Evolutionary conservation across 2,888 invertebrate genomes (phyloP).

Genomic region (Ectemnius cavifrons): DNA sequence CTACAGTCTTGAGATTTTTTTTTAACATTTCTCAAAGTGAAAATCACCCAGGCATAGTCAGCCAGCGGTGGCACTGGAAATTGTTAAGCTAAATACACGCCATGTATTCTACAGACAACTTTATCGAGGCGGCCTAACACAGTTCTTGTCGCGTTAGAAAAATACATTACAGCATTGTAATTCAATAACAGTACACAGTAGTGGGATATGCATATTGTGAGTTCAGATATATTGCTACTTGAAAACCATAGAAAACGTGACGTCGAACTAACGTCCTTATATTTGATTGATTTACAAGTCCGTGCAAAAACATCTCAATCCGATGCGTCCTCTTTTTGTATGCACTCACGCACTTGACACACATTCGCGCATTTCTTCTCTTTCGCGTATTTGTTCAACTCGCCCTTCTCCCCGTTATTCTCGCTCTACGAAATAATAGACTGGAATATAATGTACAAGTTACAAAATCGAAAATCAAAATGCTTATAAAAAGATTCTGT

Average conservation of each 20-base stretch:
- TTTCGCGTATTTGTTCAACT: not conserved
- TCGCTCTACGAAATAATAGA: conserved; percentile 35
- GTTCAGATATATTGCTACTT: conserved; percentile 55
- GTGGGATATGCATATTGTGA: conserved; percentile 43
- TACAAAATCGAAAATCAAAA: conserved; percentile 52
- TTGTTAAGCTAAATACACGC: conserved; percentile 1
- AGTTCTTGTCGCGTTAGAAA: conserved; percentile 14
- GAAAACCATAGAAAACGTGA: conserved; percentile 45
- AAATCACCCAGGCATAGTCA: not conserved
- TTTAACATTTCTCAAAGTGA: not conserved
- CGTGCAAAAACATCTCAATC: conserved; percentile 46
- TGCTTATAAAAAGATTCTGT: conserved; percentile 52
- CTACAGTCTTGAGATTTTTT: not conserved
- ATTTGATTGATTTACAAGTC: conserved; percentile 35
- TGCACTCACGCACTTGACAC: conserved; percentile 29
- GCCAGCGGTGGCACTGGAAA: not conserved
- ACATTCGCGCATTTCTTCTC: conserved; percentile 4
- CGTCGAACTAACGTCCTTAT: conserved; percentile 36
- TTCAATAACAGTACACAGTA: conserved; percentile 13
- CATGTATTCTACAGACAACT: not conserved
- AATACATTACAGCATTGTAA: conserved; percentile 34
- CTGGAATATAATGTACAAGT: conserved; percentile 48
- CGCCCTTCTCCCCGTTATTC: conserved; percentile 5
- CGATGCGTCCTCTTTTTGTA: conserved; percentile 22
- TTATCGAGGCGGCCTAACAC: not conserved